These are phyloP conservation scores for Calephelis perditalis DNA, from an alignment of 2,888 invertebrate species.

Conservation along the genomic window DNA sequence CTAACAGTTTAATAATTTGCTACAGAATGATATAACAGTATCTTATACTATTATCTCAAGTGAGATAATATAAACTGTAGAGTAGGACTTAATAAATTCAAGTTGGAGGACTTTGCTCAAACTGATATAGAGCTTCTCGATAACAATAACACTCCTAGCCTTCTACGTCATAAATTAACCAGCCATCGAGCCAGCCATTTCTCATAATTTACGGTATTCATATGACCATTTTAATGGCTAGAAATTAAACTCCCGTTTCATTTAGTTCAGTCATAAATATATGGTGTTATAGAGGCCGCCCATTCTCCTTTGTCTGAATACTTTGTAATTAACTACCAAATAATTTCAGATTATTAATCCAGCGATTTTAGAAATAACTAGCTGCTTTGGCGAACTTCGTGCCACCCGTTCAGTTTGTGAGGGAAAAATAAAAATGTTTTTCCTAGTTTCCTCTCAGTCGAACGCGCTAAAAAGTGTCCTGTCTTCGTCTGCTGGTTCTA, in stretches of 20 bases:
- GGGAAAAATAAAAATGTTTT: too few relatives aligned
- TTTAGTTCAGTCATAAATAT: neutral
- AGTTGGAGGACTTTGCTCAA: neutral
- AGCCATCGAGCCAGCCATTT: neutral
- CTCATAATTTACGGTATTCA: neutral
- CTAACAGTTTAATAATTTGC: too few relatives aligned
- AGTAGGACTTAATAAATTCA: neutral
- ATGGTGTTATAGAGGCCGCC: neutral
- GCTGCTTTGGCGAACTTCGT: too few relatives aligned
- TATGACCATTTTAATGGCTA: neutral
- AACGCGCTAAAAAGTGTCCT: too few relatives aligned
- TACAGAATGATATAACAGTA: neutral
- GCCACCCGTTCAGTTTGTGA: too few relatives aligned
- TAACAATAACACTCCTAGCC: conserved; percentile 4
- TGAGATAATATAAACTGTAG: neutral
- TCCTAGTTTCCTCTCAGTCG: too few relatives aligned
- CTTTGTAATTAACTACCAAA: neutral
- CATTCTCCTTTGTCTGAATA: neutral
- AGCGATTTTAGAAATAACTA: too few relatives aligned
- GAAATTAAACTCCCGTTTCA: conserved; percentile 6
- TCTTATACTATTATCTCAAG: neutral
- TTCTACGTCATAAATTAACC: neutral
- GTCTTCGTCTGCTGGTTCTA: too few relatives aligned
- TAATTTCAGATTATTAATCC: too few relatives aligned
- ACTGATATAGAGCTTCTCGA: neutral